A percentile compares a stretch with the other conserved stretches of the same genome.
Conservation (phyloP, 2,113 vertebrate genomes). For the Hemiscyllium ocellatum region DNA sequence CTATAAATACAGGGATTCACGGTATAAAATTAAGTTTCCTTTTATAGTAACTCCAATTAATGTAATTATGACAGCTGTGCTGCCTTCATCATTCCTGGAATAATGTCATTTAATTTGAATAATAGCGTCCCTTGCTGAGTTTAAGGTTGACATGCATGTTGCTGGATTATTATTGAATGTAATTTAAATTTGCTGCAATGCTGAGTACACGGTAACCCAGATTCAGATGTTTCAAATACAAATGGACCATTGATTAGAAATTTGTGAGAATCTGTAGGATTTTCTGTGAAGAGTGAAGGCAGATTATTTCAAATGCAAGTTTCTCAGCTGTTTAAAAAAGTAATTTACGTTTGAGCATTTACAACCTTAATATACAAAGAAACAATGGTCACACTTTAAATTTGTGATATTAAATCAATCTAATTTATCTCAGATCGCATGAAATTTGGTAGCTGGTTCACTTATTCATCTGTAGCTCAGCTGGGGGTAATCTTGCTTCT, state of each 20-base stretch:
- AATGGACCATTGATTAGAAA: not conserved
- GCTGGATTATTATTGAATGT: not conserved
- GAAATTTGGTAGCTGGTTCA: no score
- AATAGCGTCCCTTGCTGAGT: conserved; percentile 13
- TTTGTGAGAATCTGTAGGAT: not conserved
- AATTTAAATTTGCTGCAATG: not conserved
- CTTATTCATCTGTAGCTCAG: no score
- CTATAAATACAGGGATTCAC: not conserved
- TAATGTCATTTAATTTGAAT: conserved; percentile 27
- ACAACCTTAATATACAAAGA: not conserved
- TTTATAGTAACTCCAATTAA: not conserved
- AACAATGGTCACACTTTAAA: not conserved
- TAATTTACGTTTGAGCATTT: not conserved
- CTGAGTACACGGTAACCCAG: not conserved
- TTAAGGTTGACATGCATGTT: not conserved
- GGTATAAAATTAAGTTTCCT: conserved; percentile 19
- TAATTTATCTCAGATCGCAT: no score
- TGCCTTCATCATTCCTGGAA: not conserved
- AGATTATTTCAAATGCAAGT: not conserved
- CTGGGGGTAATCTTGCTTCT: no score
- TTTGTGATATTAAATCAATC: not conserved
- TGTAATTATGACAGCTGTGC: conserved; percentile 8
- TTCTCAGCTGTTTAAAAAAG: not conserved
- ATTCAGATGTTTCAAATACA: not conserved
- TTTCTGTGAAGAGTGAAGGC: not conserved